These are phyloP conservation scores for Lophura swinhoii DNA, from an alignment of 2,797 vertebrate genomes.

Conservation along the genomic window DNA sequence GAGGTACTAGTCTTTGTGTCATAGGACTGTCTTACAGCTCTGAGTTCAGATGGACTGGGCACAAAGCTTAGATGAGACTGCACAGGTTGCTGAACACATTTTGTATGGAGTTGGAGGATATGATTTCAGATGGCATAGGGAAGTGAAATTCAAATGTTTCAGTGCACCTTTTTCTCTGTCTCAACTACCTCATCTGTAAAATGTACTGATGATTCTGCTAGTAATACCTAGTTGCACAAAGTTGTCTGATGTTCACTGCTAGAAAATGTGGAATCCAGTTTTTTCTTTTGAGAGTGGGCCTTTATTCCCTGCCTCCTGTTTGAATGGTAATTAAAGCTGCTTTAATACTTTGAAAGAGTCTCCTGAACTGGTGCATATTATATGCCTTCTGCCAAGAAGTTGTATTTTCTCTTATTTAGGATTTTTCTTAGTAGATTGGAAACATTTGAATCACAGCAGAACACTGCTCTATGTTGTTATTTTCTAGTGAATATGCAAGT, in stretches of 20 bases:
- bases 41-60: neutral
- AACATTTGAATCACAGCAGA: neutral
- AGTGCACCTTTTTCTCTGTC: neutral
- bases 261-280: neutral
- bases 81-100: fast-evolving
- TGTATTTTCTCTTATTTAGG: neutral
- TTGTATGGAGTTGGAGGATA: neutral
- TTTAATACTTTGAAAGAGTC: neutral
- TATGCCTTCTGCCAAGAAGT: neutral
- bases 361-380: neutral
- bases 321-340: neutral
- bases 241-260: neutral
- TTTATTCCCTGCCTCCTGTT: neutral
- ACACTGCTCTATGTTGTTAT: neutral
- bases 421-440: neutral
- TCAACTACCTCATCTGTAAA: neutral
- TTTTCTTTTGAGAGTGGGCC: neutral
- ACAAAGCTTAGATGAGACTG: neutral
- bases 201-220: neutral
- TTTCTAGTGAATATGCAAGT: neutral
- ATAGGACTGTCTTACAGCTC: neutral
- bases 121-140: neutral
- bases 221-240: neutral
- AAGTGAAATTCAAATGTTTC: neutral
- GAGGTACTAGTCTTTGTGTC: neutral